These are phyloP conservation scores for Drosophila parthenogenetica DNA, from an alignment of 2,888 invertebrate species.

Conservation along the genomic window DNA sequence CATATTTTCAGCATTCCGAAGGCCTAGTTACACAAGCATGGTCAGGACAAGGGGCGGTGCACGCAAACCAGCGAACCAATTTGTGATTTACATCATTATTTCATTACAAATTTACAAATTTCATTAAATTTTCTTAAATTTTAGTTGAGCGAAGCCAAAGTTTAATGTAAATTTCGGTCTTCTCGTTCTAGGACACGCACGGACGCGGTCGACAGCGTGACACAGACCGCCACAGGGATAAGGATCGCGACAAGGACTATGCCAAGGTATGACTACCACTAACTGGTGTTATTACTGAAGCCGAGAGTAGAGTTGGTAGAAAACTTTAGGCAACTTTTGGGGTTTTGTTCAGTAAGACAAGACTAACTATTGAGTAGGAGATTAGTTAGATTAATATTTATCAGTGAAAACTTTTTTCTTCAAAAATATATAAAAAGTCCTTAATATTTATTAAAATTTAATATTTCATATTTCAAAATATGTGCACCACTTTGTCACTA, in stretches of 20 bases:
- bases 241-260: slow-evolving; percentile 60
- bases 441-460: no score
- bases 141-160: background rate
- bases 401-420: no score
- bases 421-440: no score
- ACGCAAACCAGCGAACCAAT: background rate
- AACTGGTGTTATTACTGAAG: background rate
- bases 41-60: no score
- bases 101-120: slow-evolving; percentile 20
- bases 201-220: slow-evolving; percentile 50
- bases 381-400: no score
- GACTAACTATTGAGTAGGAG: no score
- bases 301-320: background rate
- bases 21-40: no score
- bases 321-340: no score
- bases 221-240: slow-evolving; percentile 47
- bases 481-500: no score
- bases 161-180: slow-evolving; percentile 29
- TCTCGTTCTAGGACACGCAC: slow-evolving; percentile 55
- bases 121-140: background rate
- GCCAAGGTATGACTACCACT: slow-evolving; percentile 45
- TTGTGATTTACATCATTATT: slow-evolving; percentile 10
- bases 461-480: no score
- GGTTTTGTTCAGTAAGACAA: no score
- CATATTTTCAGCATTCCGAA: slow-evolving; percentile 25